Percentiles rank a stretch among this genome's conserved stretches.
Evolutionary conservation across 1,140 invertebrate genomes (phyloP).

Genomic region (Philaenus spumarius): DNA sequence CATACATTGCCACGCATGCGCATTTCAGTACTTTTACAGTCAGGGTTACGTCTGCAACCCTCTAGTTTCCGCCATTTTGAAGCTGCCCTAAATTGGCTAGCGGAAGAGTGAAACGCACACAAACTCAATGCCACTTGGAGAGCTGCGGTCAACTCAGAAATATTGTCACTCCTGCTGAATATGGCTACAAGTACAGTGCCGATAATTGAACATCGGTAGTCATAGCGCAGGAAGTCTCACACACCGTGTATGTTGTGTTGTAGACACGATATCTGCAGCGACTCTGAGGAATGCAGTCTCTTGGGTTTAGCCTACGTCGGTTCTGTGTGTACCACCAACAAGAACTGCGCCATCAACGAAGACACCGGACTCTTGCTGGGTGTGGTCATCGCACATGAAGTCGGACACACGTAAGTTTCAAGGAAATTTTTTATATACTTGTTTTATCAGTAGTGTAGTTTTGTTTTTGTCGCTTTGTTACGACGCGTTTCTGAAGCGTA

Average conservation of each 20-base stretch:
- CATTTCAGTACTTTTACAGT: no score
- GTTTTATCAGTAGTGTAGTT: not conserved
- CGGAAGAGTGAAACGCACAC: no score
- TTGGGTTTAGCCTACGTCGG: conserved; percentile 59
- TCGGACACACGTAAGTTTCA: conserved; percentile 59
- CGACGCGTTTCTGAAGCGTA: not conserved
- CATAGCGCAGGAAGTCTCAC: no score
- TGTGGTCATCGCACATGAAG: conserved; percentile 60
- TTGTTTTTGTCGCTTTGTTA: not conserved
- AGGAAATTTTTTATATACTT: not conserved
- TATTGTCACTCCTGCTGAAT: no score
- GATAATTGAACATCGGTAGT: no score
- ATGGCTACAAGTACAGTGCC: no score
- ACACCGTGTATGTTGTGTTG: conserved; percentile 33
- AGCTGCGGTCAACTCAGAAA: no score
- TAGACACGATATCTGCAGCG: conserved; percentile 54
- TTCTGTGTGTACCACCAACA: conserved; percentile 52
- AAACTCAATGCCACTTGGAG: no score
- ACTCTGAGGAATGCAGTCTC: conserved; percentile 51
- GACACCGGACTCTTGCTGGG: conserved; percentile 58
- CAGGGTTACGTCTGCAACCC: no score
- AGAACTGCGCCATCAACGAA: conserved; percentile 60
- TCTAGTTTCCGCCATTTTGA: no score
- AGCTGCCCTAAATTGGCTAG: no score
- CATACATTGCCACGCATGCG: no score